Evolutionary conservation across 2,113 vertebrate species (phyloP), one percentile per base, ranked within the genome.

Genomic region (Engystomops pustulosus): DNA sequence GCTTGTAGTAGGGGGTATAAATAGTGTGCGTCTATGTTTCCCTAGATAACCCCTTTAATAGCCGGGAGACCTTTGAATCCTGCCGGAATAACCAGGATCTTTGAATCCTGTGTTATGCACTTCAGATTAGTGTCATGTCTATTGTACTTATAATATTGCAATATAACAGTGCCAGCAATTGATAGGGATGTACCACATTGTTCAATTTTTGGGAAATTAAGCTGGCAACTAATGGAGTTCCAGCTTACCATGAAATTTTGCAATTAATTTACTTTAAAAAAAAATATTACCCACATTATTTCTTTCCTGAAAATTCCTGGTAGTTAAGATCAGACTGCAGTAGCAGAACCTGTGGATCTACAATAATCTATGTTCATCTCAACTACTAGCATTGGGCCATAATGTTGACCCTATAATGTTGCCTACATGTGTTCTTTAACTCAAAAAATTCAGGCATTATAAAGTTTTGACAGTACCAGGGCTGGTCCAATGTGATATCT

Each of bases 381-480:
- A n/a, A n/a, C n/a, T n/a, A n/a, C n/a, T n/a, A n/a, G n/a, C n/a
- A n/a, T n/a, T n/a, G n/a, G n/a, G n/a, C n/a, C 53, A 58, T 9
- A 23, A 15, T 62, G 25, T 30, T 6, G 25, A 25, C 12, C 3
- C 3, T 30, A 62, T 30, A 1, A 62, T 30, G 58, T 62, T n/a
- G 27, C 60, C 9, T 1, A 0, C 15, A 11, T 2, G 2, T 67
- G 62, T 30, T 17, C 32, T 36, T 38, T 32, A 69, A 20, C 55
- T 41, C 23, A 72, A 7, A 83, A 17, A 25, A 38, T 23, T 49
- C 36, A 77, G 72, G 62, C 38, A 47, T 60, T 68, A n/a, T 34
- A 32, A 55, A 51, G 23, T 71, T 58, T 71, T 34, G 17, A 36
- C 6, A 27, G 17, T 27, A 15, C 15, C n/a, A 67, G 71, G 20